These are phyloP conservation scores for Oegoconia quadripuncta DNA, from an alignment of 2,888 invertebrate genomes.

Conservation along the genomic window DNA sequence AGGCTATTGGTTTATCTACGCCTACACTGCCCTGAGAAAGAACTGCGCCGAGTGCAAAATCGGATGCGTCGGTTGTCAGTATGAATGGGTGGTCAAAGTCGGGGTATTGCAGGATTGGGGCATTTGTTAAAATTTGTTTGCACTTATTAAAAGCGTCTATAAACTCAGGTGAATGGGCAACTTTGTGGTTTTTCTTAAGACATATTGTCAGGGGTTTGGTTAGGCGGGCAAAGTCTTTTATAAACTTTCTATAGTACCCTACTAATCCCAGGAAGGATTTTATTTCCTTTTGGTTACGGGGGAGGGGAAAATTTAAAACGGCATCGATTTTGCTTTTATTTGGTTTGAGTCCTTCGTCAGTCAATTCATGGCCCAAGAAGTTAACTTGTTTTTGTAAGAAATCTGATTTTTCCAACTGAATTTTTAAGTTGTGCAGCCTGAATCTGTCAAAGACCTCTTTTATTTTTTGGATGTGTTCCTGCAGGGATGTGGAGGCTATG, in stretches of 20 bases:
- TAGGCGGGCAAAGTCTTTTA: conserved; percentile 22
- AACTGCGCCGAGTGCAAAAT: conserved; percentile 22
- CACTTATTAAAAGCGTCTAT: conserved; percentile 22
- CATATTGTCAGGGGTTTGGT: conserved; percentile 22
- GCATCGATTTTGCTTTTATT: conserved; percentile 22
- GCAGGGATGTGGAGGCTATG: conserved; percentile 29
- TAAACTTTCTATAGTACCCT: conserved; percentile 24
- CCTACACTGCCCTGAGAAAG: conserved; percentile 22
- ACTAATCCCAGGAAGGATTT: conserved; percentile 21
- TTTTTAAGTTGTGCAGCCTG: conserved; percentile 22
- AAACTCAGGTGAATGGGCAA: conserved; percentile 15
- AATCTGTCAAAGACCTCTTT: conserved; percentile 22
- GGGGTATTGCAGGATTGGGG: conserved; percentile 35
- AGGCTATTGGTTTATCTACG: conserved; percentile 13
- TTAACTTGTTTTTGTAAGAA: conserved; percentile 23
- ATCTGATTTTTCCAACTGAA: conserved; percentile 23
- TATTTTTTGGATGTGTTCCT: conserved; percentile 21
- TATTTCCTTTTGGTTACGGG: conserved; percentile 17
- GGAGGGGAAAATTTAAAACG: conserved; percentile 17
- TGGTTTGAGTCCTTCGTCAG: conserved; percentile 17
- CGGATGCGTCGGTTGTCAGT: conserved; percentile 24
- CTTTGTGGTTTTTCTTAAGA: conserved; percentile 21
- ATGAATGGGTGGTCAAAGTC: conserved; percentile 29
- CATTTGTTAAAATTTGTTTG: conserved; percentile 26
- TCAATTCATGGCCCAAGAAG: conserved; percentile 21